Evolutionary conservation across 2,113 vertebrate genomes (phyloP).

Genomic region (Pseudois nayaur): DNA sequence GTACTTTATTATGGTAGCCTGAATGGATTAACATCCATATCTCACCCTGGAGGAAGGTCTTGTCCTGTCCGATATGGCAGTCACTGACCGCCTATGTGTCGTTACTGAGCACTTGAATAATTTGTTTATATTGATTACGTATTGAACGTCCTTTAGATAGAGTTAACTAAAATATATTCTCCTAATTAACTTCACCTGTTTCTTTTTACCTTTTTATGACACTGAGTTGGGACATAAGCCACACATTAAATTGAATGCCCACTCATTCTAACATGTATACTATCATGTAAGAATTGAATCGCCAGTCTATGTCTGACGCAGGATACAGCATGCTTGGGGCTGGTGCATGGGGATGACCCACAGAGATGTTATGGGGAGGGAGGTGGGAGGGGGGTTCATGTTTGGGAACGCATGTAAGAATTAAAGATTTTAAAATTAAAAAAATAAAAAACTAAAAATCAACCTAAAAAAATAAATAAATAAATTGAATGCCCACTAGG

Average conservation of each 20-base stretch:
- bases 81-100: background rate
- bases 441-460: too few relatives aligned
- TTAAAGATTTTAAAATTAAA: too few relatives aligned
- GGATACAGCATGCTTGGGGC: too few relatives aligned
- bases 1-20: background rate
- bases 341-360: too few relatives aligned
- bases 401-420: too few relatives aligned
- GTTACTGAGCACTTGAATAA: background rate
- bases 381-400: too few relatives aligned
- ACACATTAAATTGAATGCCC: background rate
- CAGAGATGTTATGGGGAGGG: too few relatives aligned
- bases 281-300: too few relatives aligned
- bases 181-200: background rate
- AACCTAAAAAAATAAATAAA: too few relatives aligned
- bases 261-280: background rate
- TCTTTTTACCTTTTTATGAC: background rate
- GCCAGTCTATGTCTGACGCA: too few relatives aligned
- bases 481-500: background rate
- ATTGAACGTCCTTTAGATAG: background rate
- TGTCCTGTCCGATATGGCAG: background rate
- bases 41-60: background rate
- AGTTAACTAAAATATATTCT: background rate
- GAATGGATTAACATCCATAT: background rate
- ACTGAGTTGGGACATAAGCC: background rate
- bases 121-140: background rate